Conservation (phyloP, 2,797 vertebrate species). For the Gila robusta region DNA sequence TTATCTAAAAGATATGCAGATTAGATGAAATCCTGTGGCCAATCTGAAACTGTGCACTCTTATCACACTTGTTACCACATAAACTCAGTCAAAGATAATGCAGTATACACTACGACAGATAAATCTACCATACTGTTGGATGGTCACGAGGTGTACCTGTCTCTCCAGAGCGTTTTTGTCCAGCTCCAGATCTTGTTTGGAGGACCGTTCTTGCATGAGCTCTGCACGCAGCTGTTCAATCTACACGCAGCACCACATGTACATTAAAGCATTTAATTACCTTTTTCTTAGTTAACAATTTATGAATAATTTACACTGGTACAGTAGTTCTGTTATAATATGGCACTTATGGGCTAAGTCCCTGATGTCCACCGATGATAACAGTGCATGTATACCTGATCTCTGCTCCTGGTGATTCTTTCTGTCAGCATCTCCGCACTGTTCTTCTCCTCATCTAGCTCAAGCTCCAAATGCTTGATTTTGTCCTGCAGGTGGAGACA, state of each 20-base stretch:
- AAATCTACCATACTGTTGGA: background rate
- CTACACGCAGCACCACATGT: constrained; percentile 64
- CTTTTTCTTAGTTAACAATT: background rate
- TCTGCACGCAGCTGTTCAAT: constrained; percentile 92
- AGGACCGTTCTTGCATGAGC: constrained; percentile 91
- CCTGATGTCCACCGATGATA: background rate
- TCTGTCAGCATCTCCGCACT: constrained; percentile 89
- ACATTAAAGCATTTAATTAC: background rate
- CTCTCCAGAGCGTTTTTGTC: constrained; percentile 94
- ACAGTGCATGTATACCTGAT: constrained; percentile 79
- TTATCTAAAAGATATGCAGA: constrained; percentile 79
- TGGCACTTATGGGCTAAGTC: background rate
- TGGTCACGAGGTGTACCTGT: constrained; percentile 76
- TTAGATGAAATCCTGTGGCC: background rate
- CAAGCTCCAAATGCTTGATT: constrained; percentile 85
- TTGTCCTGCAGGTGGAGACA: constrained; percentile 84
- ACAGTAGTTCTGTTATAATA: background rate
- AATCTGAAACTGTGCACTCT: background rate
- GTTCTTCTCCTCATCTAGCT: constrained; percentile 91
- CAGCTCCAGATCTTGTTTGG: constrained; percentile 93
- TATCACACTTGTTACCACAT: background rate
- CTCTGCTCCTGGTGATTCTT: constrained; percentile 86
- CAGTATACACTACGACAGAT: background rate
- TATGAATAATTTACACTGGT: background rate
- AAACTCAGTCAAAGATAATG: constrained; percentile 40